phyloP scores from a whole-genome alignment of 2,888 invertebrate species.

The Lacanobia oleracea region DNA sequence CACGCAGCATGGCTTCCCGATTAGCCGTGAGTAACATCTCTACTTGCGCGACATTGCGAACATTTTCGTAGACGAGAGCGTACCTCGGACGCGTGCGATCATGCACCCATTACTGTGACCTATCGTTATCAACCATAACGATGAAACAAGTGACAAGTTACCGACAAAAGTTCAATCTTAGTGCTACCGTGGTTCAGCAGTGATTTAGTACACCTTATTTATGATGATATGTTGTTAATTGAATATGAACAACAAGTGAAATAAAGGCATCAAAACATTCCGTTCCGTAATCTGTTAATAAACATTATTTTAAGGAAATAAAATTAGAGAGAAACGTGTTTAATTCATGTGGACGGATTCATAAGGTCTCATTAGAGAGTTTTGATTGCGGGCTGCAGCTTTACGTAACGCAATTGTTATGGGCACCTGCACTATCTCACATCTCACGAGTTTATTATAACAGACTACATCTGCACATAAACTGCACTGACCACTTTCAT shows the following conservation, averaged over 20 bases:
- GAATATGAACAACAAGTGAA: conserved; percentile 11
- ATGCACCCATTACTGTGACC: conserved; percentile 39
- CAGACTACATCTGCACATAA: conserved; percentile 22
- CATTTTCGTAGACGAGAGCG: conserved; percentile 28
- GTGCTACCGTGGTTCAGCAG: conserved; percentile 33
- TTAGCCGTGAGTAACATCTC: conserved; percentile 82
- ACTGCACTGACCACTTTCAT: conserved; percentile 71
- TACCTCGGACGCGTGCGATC: conserved; percentile 19
- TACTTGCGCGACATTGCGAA: conserved; percentile 60
- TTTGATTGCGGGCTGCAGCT: conserved; percentile 51
- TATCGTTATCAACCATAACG: not conserved
- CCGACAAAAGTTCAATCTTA: conserved; percentile 27
- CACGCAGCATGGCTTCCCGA: conserved; percentile 83
- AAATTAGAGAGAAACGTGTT: conserved; percentile 27
- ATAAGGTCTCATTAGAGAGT: conserved; percentile 59
- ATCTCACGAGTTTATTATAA: conserved; percentile 48
- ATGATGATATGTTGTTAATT: conserved; percentile 1
- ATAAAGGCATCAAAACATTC: conserved; percentile 8
- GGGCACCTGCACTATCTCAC: conserved; percentile 37
- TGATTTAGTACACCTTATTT: conserved; percentile 19
- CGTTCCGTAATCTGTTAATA: conserved; percentile 19
- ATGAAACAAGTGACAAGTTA: conserved; percentile 43
- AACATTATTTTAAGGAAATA: conserved; percentile 18
- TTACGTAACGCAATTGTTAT: conserved; percentile 61
- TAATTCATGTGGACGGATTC: conserved; percentile 30